Evolutionary conservation across 2,113 vertebrate genomes (phyloP).

Genomic region (Phycodurus eques): DNA sequence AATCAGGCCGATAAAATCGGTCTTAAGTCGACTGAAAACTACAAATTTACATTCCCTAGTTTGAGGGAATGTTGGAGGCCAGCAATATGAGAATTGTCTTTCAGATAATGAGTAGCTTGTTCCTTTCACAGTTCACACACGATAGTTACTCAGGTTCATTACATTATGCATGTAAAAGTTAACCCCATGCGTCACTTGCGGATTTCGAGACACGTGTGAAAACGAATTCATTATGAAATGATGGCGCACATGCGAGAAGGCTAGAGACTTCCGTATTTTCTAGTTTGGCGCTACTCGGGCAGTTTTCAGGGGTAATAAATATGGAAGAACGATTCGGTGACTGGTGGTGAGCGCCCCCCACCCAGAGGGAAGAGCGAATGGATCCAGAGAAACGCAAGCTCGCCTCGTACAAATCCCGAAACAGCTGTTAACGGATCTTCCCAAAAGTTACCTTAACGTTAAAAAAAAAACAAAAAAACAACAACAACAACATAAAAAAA

Average conservation of each 20-base stretch:
- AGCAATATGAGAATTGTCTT: not conserved
- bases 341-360: slow-evolving; percentile 18
- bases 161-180: not conserved
- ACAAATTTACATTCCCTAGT: not conserved
- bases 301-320: slow-evolving; percentile 25
- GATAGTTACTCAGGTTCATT: not conserved
- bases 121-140: not conserved
- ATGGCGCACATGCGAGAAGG: not conserved
- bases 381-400: slow-evolving; percentile 17
- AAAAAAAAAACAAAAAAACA: too few species aligned
- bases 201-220: not conserved
- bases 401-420: slow-evolving; percentile 14
- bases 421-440: not conserved
- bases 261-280: not conserved
- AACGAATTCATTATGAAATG: not conserved
- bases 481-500: not conserved
- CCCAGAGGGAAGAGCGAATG: slow-evolving; percentile 20
- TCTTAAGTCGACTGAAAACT: not conserved
- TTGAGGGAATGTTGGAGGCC: too few species aligned
- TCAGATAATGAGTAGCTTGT: not conserved
- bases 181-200: not conserved
- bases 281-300: not conserved
- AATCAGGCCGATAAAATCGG: too few species aligned
- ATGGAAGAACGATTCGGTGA: slow-evolving; percentile 30
- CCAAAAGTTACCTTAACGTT: not conserved